Evolutionary conservation across 2,113 vertebrate genomes (phyloP), one percentile per base, ranked within the genome.

Genomic region (Urocolius indicus): DNA sequence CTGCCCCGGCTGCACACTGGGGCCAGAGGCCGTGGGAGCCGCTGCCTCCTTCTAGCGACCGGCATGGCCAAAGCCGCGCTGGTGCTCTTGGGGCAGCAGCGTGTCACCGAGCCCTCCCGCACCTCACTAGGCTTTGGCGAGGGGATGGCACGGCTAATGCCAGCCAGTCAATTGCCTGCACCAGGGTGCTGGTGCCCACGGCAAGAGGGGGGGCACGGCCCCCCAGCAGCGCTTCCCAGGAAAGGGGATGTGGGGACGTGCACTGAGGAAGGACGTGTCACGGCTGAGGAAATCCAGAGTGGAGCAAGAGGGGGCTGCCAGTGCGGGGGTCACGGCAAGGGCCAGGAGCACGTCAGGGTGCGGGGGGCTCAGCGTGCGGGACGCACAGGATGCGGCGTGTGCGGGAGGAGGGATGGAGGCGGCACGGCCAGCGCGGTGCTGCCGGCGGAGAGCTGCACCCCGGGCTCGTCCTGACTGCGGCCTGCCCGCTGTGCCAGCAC

Each of bases 281-380:
- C 38, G 0, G 0, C 45, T 62, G 81, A 57, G 57, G 43, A 84
- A 95, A 93, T 32, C 52, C 57, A 55, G 74, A 48, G 49, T 48
- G 71, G 26, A 69, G 81, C 34, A 92, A 86, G 55, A 43, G 49
- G 20, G 43, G 19, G 19, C 13, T 65, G 71, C 6, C 2, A 0
- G 13, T 10, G 34, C 0, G 0, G 19, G n/a, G 20, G 12, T 29
- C 9, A 38, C 0, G 0, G 51, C 24, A n/a, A 41, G 11, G 26
- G 54, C 27, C 8, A 27, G 38, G 45, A 49, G 15, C 0, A 2
- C 2, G 3, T 43, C 32, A 27, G 57, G 41, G 29, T 13, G 34
- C 0, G 2, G 63, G 38, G 38, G 38, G 38, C 38, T 41, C 38
- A 10, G 38, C 12, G 38, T 12, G 38, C 38, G 38, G 38, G 38